Evolutionary conservation across 2,113 vertebrate genomes (phyloP), one percentile per base, ranked within the genome.

Genomic region (Lota lota): DNA sequence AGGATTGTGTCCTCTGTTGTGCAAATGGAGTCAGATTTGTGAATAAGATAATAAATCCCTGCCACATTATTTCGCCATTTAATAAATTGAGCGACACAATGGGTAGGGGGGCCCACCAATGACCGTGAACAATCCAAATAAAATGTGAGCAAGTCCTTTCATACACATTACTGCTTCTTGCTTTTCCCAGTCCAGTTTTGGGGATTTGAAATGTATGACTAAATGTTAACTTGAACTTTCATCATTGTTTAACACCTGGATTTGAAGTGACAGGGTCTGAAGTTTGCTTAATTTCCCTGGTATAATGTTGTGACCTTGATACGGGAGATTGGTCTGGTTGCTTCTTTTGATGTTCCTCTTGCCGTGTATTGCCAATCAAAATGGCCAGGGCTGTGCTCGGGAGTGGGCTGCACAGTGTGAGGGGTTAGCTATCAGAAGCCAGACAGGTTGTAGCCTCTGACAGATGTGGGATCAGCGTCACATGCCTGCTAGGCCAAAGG

Each of bases 1-100:
- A 79, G 73, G 76, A 89, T 85, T 63, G 84, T 68, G 70, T 76
- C 74, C 84, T 91, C 83, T 90, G 83, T 90, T 91, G 91, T 91
- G 88, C 82, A 90, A 90, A 91, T 90, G 82, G 85, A 86, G 82
- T 73, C 70, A 79, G 79, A 79, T 75, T 85, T 65, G 72, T 78
- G 85, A 87, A 86, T 84, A 81, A 79, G 69, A 78, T 83, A 79
- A 88, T 89, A 87, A 87, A 89, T 89, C 82, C 77, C 67, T 76
- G 77, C 75, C 83, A 87, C 65, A 78, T 88, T 86, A 77, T 84
- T 89, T 89, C 74, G 76, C 81, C 75, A 84, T 90, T 85, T 87
- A 78, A 86, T 83, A 81, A 86, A 85, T 78, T 17, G 76, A 82
- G 72, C 66, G 75, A 74, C 74, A 80, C 62, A 61, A 64, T 66